Percentiles rank a stretch among this genome's conserved stretches.
Conservation (phyloP, 2,797 vertebrate species). For the Gallirallus australis region DNA sequence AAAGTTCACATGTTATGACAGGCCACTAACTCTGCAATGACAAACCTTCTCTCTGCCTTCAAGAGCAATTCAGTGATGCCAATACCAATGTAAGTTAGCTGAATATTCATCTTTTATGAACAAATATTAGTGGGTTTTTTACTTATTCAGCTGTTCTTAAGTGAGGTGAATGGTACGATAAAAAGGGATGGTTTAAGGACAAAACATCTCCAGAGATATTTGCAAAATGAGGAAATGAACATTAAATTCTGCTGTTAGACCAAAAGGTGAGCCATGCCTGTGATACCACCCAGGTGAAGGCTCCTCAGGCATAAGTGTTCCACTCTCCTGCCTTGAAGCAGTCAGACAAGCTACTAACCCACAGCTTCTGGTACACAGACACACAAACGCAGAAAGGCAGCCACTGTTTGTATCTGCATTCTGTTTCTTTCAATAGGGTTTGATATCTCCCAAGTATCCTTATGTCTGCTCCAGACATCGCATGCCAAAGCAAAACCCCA, state of each 20-base stretch:
- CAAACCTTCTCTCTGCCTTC: background rate
- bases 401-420: background rate
- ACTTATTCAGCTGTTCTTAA: background rate
- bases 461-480: background rate
- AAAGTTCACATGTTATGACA: fast-evolving
- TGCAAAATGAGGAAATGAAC: background rate
- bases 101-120: constrained; percentile 21
- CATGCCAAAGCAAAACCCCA: fast-evolving
- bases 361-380: background rate
- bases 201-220: background rate
- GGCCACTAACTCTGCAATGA: background rate
- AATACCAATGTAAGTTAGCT: background rate
- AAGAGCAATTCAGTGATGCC: background rate
- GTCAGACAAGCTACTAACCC: background rate
- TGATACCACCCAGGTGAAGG: fast-evolving
- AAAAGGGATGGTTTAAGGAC: constrained; percentile 20
- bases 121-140: background rate
- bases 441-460: background rate
- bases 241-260: background rate
- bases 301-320: background rate
- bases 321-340: background rate
- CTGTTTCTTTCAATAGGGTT: background rate
- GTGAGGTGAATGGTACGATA: background rate
- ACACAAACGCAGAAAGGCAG: background rate
- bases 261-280: background rate